Percentiles rank a stretch among this genome's conserved stretches.
Conservation (phyloP, 1,140 invertebrate species). For the Spodoptera litura region DNA sequence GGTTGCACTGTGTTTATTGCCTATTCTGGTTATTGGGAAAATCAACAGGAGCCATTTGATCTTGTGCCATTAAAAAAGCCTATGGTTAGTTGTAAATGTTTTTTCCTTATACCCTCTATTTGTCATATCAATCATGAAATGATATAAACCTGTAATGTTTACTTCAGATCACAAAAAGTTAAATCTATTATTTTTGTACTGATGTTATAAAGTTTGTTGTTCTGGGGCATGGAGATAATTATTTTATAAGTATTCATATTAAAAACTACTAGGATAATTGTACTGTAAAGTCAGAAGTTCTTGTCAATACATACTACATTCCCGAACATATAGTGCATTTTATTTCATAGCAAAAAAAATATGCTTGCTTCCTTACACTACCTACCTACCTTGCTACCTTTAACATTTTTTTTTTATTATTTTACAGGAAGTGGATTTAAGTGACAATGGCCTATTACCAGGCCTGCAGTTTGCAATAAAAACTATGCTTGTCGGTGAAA, state of each 20-base stretch:
- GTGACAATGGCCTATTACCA: constrained; percentile 75
- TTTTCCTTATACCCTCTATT: neutral
- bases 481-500: constrained; percentile 81
- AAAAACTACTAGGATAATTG: too few species aligned
- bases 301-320: too few species aligned
- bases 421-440: constrained; percentile 75
- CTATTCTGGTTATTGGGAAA: constrained; percentile 79
- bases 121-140: neutral
- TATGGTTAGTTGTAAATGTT: constrained; percentile 58
- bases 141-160: neutral
- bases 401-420: constrained; percentile 9
- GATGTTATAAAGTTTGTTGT: too few species aligned
- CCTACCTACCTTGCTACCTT: too few species aligned
- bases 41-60: constrained; percentile 73
- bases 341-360: too few species aligned
- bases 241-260: too few species aligned
- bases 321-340: too few species aligned
- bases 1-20: constrained; percentile 68
- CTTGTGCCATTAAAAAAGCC: constrained; percentile 63
- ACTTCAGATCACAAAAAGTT: too few species aligned
- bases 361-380: too few species aligned
- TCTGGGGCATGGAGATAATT: too few species aligned
- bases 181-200: too few species aligned
- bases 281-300: too few species aligned
- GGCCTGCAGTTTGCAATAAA: constrained; percentile 76